These are phyloP conservation scores for Picathartes gymnocephalus DNA, from an alignment of 2,113 vertebrate genomes.

Conservation along the genomic window DNA sequence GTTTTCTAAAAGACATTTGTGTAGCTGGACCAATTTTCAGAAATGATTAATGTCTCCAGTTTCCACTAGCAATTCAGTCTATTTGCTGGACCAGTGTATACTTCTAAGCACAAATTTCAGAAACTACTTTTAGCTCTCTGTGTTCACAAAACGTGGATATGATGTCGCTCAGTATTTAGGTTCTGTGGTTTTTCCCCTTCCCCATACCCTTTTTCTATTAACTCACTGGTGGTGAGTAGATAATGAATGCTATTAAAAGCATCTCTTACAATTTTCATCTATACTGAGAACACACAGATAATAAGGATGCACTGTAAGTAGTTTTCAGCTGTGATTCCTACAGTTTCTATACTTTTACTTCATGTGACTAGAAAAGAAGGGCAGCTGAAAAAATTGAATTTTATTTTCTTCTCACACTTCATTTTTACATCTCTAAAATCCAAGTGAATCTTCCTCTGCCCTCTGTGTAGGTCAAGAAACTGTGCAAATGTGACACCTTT, in stretches of 20 bases:
- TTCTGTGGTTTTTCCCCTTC: rapidly evolving
- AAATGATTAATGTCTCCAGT: neutral
- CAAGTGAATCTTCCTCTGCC: neutral
- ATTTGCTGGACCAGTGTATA: neutral
- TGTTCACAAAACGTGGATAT: neutral
- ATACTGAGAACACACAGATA: neutral
- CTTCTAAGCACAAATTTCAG: neutral
- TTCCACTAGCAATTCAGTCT: neutral
- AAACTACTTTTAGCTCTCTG: neutral
- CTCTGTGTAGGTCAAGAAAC: constrained; percentile 2
- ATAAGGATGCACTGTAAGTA: neutral
- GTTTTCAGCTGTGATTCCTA: neutral
- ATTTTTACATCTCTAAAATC: neutral
- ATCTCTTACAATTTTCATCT: neutral
- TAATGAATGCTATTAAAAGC: neutral
- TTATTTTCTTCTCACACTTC: neutral
- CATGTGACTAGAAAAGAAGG: neutral
- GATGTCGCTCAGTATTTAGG: neutral
- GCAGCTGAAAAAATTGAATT: neutral
- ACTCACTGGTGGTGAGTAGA: neutral
- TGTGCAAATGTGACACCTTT: neutral
- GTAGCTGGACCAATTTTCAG: constrained; percentile 2
- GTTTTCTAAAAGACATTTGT: constrained; percentile 14
- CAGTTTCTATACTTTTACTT: neutral
- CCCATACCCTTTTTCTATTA: neutral